Percentiles rank a stretch among this genome's conserved stretches.
These are phyloP conservation scores for Meiosimyza decipiens DNA, from an alignment of 2,888 invertebrate species.

Conservation along the genomic window DNA sequence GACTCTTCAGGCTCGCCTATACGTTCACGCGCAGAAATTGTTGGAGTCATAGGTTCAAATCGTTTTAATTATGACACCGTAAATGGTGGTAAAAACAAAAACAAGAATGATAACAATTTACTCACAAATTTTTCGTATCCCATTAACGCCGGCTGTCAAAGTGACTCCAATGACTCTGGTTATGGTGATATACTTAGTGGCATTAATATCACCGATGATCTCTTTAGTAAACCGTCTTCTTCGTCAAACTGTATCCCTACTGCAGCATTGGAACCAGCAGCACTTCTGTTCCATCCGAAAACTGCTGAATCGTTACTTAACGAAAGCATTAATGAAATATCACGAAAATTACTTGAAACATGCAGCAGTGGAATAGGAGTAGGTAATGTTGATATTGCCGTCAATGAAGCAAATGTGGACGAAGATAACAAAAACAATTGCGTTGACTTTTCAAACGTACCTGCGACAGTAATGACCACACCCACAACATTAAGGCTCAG, in stretches of 20 bases:
- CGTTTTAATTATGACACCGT: constrained; percentile 48
- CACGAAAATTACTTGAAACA: constrained; percentile 66
- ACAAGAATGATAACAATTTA: constrained; percentile 25
- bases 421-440: constrained; percentile 18
- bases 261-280: constrained; percentile 21
- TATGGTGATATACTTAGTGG: constrained; percentile 65
- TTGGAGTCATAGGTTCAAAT: constrained; percentile 64
- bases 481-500: constrained; percentile 5
- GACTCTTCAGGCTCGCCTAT: constrained; percentile 47
- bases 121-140: background rate
- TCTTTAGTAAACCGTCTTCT: constrained; percentile 51
- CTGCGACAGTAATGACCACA: background rate
- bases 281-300: constrained; percentile 45
- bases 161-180: constrained; percentile 57
- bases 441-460: background rate
- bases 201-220: constrained; percentile 63
- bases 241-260: background rate
- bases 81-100: constrained; percentile 15
- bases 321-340: constrained; percentile 66
- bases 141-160: constrained; percentile 44
- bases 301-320: constrained; percentile 62
- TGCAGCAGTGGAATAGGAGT: constrained; percentile 54
- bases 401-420: constrained; percentile 30
- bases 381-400: constrained; percentile 25
- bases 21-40: constrained; percentile 57